Conservation (phyloP, 1,140 invertebrate genomes). For the Vanessa atalanta region DNA sequence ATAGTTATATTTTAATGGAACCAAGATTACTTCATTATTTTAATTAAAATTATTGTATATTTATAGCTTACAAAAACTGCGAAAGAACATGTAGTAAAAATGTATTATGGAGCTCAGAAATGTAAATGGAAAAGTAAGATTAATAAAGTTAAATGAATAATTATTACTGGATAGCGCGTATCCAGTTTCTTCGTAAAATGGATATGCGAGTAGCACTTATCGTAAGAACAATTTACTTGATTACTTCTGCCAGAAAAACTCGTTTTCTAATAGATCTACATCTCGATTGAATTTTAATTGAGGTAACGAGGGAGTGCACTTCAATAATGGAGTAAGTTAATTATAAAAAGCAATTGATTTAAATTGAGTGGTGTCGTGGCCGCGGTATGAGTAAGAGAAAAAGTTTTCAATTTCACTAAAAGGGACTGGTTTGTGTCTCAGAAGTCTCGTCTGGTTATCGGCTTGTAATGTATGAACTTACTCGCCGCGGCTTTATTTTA, state of each 20-base stretch:
- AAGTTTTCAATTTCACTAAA: constrained; percentile 83
- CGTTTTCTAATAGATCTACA: constrained; percentile 59
- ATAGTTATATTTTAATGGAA: constrained; percentile 53
- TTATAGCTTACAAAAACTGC: constrained; percentile 16
- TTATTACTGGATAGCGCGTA: constrained; percentile 19
- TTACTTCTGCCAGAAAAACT: constrained; percentile 68
- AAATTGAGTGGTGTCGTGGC: constrained; percentile 74
- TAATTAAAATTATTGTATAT: constrained; percentile 27
- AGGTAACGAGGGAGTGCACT: constrained; percentile 58
- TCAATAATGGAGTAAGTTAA: constrained; percentile 76
- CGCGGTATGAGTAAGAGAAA: constrained; percentile 79
- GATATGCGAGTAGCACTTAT: constrained; percentile 49
- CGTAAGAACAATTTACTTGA: constrained; percentile 61
- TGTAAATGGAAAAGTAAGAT: constrained; percentile 24
- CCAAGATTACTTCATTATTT: constrained; percentile 33
- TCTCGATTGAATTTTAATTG: constrained; percentile 39
- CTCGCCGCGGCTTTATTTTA: constrained; percentile 76
- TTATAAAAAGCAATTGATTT: constrained; percentile 81
- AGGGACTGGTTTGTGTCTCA: constrained; percentile 82
- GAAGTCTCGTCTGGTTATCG: constrained; percentile 81
- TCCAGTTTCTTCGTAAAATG: constrained; percentile 30
- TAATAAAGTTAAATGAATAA: constrained; percentile 29
- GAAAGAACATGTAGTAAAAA: constrained; percentile 23
- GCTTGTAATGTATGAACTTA: constrained; percentile 81
- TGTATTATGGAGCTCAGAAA: constrained; percentile 13